These are phyloP conservation scores for Oithona nana DNA, from an alignment of 2,888 invertebrate species.

Conservation along the genomic window DNA sequence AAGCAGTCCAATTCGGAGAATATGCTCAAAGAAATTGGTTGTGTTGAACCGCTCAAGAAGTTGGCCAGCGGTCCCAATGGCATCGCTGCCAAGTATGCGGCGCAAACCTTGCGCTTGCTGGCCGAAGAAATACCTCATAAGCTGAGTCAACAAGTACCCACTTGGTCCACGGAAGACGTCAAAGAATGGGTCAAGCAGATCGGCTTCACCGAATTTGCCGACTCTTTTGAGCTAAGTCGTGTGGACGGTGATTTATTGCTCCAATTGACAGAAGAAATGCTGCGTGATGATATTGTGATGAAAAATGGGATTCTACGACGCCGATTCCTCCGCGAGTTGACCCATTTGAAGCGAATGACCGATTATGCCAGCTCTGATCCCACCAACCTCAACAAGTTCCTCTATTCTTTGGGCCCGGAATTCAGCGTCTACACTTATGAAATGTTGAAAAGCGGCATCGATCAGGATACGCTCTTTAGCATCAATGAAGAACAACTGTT, in stretches of 20 bases:
- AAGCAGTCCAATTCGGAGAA: conserved; percentile 75
- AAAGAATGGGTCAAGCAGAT: conserved; percentile 96
- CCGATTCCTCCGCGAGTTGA: conserved; percentile 76
- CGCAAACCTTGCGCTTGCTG: conserved; percentile 69
- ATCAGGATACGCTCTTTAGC: conserved; percentile 52
- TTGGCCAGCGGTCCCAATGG: conserved; percentile 96
- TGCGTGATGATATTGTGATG: conserved; percentile 78
- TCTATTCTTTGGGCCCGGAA: conserved; percentile 63
- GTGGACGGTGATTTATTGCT: conserved; percentile 92
- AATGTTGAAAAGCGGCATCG: conserved; percentile 86
- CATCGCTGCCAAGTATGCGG: conserved; percentile 89
- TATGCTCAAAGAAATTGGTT: conserved; percentile 82
- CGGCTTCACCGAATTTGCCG: conserved; percentile 66
- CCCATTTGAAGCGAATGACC: conserved; percentile 80
- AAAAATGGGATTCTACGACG: conserved; percentile 79
- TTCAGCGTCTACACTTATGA: conserved; percentile 91
- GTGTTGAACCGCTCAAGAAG: conserved; percentile 80
- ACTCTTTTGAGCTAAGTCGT: conserved; percentile 66
- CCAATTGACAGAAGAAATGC: conserved; percentile 74
- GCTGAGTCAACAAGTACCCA: conserved; percentile 87
- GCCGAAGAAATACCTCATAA: conserved; percentile 96
- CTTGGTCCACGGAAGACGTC: conserved; percentile 93
- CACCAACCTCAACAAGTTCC: conserved; percentile 66
- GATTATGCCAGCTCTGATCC: conserved; percentile 87
- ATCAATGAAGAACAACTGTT: conserved; percentile 61